Evolutionary conservation across 2,888 invertebrate genomes (phyloP).

Genomic region (Allygus modestus): DNA sequence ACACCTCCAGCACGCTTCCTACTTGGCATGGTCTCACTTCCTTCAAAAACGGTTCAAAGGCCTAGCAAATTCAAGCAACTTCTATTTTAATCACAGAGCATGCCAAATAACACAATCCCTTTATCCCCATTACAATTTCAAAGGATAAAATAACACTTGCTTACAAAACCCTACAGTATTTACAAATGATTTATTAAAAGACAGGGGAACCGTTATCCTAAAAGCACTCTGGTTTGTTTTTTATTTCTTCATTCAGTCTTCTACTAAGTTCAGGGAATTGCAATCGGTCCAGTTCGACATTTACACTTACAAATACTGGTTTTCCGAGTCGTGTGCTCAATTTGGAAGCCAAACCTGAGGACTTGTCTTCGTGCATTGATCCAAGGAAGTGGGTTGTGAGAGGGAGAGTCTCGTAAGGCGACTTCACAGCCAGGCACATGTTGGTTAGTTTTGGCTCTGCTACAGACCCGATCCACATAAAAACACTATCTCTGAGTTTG

Average conservation of each 20-base stretch:
- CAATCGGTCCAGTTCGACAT: constrained; percentile 37
- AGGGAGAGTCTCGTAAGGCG: constrained; percentile 29
- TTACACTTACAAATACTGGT: constrained; percentile 55
- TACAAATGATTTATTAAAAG: not conserved
- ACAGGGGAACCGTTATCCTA: not conserved
- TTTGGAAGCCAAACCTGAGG: constrained; percentile 42
- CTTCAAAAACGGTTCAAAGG: no score
- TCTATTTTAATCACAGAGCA: no score
- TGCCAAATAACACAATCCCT: no score
- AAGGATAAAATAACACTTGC: no score
- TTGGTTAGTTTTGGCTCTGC: constrained; percentile 23
- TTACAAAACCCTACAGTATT: no score
- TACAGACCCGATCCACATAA: constrained; percentile 52
- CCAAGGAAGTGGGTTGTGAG: constrained; percentile 49
- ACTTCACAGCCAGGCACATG: constrained; percentile 53
- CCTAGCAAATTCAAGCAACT: no score
- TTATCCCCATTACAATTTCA: no score
- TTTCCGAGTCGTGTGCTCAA: constrained; percentile 41
- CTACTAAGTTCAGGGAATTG: constrained; percentile 42
- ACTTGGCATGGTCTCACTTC: no score
- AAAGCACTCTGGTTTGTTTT: constrained; percentile 39
- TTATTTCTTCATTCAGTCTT: constrained; percentile 42
- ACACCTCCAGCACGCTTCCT: no score
- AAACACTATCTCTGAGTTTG: constrained; percentile 42
- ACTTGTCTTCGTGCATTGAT: constrained; percentile 20